These are phyloP conservation scores for Bombus cullumanus DNA, from an alignment of 1,140 invertebrate species.

Conservation along the genomic window DNA sequence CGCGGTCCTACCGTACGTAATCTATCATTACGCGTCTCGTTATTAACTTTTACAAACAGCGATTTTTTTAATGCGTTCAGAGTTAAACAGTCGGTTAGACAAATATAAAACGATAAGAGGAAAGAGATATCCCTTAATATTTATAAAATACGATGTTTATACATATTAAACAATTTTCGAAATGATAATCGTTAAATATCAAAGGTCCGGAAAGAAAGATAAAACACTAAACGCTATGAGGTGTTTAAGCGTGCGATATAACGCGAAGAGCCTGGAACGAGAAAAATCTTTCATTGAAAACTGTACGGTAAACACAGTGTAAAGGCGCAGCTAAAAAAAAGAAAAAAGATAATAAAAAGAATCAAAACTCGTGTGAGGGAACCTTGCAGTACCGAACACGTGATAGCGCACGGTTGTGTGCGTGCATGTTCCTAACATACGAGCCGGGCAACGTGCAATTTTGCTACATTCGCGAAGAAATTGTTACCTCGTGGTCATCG, in stretches of 20 bases:
- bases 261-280: neutral
- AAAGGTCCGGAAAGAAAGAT: neutral
- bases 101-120: too few species aligned
- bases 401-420: constrained; percentile 35
- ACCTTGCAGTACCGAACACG: constrained; percentile 32
- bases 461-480: constrained; percentile 63
- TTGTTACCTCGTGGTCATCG: constrained; percentile 52
- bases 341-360: neutral
- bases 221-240: neutral
- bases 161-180: neutral
- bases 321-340: neutral
- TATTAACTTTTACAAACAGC: too few species aligned
- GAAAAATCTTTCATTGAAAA: constrained; percentile 17
- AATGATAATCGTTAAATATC: neutral
- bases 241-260: neutral
- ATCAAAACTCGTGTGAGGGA: constrained; percentile 9
- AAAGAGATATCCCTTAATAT: too few species aligned
- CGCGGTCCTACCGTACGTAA: too few species aligned
- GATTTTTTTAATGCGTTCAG: too few species aligned
- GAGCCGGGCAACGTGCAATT: constrained; percentile 60
- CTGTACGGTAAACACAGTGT: constrained; percentile 14
- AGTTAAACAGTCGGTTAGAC: too few species aligned
- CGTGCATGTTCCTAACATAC: constrained; percentile 54
- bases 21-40: too few species aligned
- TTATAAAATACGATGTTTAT: too few species aligned